Percentiles rank a stretch among this genome's conserved stretches.
Conservation (phyloP, 2,797 vertebrate species). For the Gouania willdenowi region DNA sequence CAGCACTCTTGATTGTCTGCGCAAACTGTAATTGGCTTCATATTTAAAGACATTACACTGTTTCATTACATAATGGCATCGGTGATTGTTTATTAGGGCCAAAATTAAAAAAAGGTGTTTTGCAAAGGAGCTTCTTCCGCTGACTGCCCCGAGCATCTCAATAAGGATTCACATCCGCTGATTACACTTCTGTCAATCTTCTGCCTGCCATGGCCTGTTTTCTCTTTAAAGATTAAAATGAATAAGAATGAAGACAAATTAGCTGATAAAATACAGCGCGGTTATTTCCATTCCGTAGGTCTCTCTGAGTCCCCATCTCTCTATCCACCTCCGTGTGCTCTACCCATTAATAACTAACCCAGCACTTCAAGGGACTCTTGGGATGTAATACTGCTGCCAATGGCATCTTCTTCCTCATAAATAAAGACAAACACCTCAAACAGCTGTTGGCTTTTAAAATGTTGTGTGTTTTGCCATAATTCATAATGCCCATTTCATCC, state of each 20-base stretch:
- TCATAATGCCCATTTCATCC: not conserved
- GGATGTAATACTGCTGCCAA: conserved; percentile 6
- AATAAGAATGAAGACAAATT: conserved; percentile 73
- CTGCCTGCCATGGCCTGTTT: conserved; percentile 55
- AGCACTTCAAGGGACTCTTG: conserved; percentile 15
- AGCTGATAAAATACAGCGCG: conserved; percentile 68
- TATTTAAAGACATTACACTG: conserved; percentile 65
- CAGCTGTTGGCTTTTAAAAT: not conserved
- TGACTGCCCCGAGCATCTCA: conserved; percentile 36
- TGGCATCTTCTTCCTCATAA: not conserved
- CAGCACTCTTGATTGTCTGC: conserved; percentile 54
- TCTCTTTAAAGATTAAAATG: conserved; percentile 70
- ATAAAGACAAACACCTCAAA: conserved; percentile 16
- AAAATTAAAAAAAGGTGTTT: conserved; percentile 72
- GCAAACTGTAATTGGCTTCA: conserved; percentile 60
- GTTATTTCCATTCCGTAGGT: conserved; percentile 46
- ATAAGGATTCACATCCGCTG: conserved; percentile 36
- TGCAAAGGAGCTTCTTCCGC: conserved; percentile 26
- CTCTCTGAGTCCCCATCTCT: conserved; percentile 28
- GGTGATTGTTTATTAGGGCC: conserved; percentile 68
- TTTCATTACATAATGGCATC: conserved; percentile 67
- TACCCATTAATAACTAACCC: conserved; percentile 34
- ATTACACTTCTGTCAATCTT: conserved; percentile 74
- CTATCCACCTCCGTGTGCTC: conserved; percentile 15
- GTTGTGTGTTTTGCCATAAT: not conserved